Base-by-base conservation (phyloP, 2,888 invertebrate genomes). In the Meghimatium bilineatum region DNA sequence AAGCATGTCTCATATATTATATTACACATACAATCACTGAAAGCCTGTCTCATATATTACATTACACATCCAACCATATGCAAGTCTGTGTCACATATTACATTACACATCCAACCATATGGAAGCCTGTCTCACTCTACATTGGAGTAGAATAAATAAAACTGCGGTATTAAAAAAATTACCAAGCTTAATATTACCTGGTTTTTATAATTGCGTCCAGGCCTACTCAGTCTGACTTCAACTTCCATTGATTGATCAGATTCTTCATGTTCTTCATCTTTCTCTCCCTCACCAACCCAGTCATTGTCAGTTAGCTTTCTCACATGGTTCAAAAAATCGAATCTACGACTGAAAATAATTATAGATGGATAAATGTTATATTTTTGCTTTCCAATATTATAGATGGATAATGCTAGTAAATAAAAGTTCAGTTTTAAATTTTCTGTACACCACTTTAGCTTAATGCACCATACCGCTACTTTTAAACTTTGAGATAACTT, bases 131-230 rank as follows among this genome's bases (percentile, higher is more conserved):
- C n/a, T n/a, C n/a, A n/a, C n/a, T n/a, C n/a, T n/a, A n/a, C n/a
- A n/a, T n/a, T n/a, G n/a, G n/a, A n/a, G n/a, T n/a, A n/a, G 20
- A 56, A 56, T 56, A 17, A 23, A 23, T 56, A 56, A 56, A 56
- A n/a, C n/a, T n/a, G n/a, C n/a, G n/a, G n/a, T 56, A 56, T 20
- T 56, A 56, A 17, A 56, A 8, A 56, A 56, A 23, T 56, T 6
- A 14, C 6, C 23, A 44, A 6, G 17, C 29, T 49, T 32, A 17
- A 69, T 17, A 34, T 72, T 84, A 93, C 93, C 92, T 93, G 93
- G 88, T 93, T 91, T 87, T 89, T 90, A 84, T 91, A 93, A 77
- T 90, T 88, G 80, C 90, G 89, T 14, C 92, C 92, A 56, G 92
- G 92, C 83, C 88, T 90, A 52, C 88, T 87, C 3, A 89, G 66